Evolutionary conservation across 2,797 vertebrate species (phyloP).

Genomic region (Sebastes steindachneri): DNA sequence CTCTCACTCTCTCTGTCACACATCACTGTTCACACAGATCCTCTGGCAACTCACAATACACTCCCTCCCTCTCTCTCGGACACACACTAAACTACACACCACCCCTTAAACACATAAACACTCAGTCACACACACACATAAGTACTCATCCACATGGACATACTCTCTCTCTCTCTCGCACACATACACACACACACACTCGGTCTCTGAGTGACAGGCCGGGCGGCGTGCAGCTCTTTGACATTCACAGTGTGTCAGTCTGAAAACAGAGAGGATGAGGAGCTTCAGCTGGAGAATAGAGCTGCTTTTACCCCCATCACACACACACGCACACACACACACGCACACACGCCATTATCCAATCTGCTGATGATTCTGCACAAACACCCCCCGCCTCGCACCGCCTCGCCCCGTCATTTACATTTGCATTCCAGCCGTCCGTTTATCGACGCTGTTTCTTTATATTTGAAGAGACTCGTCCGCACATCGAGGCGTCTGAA

Average conservation of each 20-base stretch:
- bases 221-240: conserved; percentile 50
- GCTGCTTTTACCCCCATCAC: conserved; percentile 7
- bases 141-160: not conserved
- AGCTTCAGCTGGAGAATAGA: conserved; percentile 49
- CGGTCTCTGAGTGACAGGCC: conserved; percentile 40
- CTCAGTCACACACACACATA: not conserved
- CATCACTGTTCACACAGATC: conserved; percentile 69
- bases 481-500: not conserved
- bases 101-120: not conserved
- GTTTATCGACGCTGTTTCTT: not conserved
- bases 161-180: not conserved
- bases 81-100: conserved; percentile 15
- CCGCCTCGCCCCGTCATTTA: not conserved
- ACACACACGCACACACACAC: not conserved
- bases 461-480: not conserved
- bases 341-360: not conserved
- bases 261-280: conserved; percentile 57
- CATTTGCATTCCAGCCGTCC: conserved; percentile 11
- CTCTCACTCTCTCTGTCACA: conserved; percentile 49
- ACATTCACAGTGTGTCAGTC: conserved; percentile 54
- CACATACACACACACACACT: not conserved
- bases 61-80: not conserved
- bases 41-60: conserved; percentile 51
- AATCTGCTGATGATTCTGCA: conserved; percentile 11
- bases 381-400: not conserved